phyloP scores from a whole-genome alignment of 2,797 vertebrate species.

The Acanthurus leucopareius region DNA sequence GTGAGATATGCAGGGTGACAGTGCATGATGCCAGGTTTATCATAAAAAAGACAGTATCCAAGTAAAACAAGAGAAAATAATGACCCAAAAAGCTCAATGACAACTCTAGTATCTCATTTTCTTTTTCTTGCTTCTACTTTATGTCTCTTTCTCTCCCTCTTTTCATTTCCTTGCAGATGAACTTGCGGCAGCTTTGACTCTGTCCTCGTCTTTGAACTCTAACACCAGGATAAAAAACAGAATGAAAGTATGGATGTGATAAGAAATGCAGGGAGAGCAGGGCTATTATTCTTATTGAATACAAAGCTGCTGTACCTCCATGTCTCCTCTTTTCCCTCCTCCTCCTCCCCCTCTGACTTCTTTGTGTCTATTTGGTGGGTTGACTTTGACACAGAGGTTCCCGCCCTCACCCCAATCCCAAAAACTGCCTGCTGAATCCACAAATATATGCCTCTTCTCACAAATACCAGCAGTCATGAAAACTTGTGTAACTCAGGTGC shows the following conservation, averaged over 20 bases:
- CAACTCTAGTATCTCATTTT: background rate
- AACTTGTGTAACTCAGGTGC: no score
- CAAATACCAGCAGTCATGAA: background rate
- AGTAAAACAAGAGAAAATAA: background rate
- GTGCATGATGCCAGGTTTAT: constrained; percentile 16
- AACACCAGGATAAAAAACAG: constrained; percentile 46
- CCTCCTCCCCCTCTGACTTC: constrained; percentile 3
- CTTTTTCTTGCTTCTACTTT: constrained; percentile 3
- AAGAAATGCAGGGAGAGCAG: constrained; percentile 20
- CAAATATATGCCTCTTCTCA: constrained; percentile 1
- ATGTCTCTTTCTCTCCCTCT: constrained; percentile 5
- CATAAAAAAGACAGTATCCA: constrained; percentile 30
- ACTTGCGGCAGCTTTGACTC: constrained; percentile 6
- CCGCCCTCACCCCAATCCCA: constrained; percentile 5
- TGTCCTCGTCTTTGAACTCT: constrained; percentile 46
- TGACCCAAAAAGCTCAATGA: background rate
- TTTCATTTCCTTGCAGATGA: constrained; percentile 14
- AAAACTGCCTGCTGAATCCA: background rate
- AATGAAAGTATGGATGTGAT: constrained; percentile 46
- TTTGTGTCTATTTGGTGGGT: constrained; percentile 40
- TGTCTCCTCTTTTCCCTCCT: constrained; percentile 6
- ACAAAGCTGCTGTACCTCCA: constrained; percentile 26
- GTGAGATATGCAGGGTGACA: background rate
- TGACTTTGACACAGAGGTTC: constrained; percentile 36
- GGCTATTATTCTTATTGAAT: constrained; percentile 44